phyloP scores from a whole-genome alignment of 2,888 invertebrate species.

The Leistus spinibarbis region DNA sequence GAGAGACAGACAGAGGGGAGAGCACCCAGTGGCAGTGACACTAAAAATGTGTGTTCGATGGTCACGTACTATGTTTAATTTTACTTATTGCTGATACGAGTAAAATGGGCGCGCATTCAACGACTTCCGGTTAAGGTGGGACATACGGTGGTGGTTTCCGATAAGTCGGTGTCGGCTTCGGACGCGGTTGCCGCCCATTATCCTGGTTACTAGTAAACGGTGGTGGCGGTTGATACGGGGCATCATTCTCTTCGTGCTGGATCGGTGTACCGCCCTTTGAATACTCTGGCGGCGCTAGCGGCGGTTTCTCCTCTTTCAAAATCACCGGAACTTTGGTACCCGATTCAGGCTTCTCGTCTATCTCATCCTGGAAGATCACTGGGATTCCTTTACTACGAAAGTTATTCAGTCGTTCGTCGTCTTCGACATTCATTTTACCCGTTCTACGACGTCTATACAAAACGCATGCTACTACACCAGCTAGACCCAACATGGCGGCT shows the following conservation, averaged over 20 bases:
- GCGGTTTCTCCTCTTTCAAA: constrained; percentile 93
- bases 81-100: constrained; percentile 26
- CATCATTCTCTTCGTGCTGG: constrained; percentile 56
- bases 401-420: constrained; percentile 84
- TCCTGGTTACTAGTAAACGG: constrained; percentile 80
- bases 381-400: constrained; percentile 83
- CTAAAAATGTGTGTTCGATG: constrained; percentile 25
- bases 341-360: constrained; percentile 90
- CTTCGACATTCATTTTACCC: constrained; percentile 82
- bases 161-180: constrained; percentile 88
- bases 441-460: constrained; percentile 83
- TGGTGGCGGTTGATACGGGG: constrained; percentile 91
- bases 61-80: constrained; percentile 8
- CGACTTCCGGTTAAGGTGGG: constrained; percentile 77
- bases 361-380: constrained; percentile 95
- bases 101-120: constrained; percentile 28
- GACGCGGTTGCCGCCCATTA: constrained; percentile 73
- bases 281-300: constrained; percentile 84
- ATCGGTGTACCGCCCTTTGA: constrained; percentile 52
- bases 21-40: constrained; percentile 39
- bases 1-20: constrained; percentile 17
- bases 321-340: constrained; percentile 92
- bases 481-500: constrained; percentile 83
- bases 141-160: constrained; percentile 97
- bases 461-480: constrained; percentile 86